Evolutionary conservation across 2,797 vertebrate species (phyloP).

Genomic region (Odontamblyopus lacepedii): DNA sequence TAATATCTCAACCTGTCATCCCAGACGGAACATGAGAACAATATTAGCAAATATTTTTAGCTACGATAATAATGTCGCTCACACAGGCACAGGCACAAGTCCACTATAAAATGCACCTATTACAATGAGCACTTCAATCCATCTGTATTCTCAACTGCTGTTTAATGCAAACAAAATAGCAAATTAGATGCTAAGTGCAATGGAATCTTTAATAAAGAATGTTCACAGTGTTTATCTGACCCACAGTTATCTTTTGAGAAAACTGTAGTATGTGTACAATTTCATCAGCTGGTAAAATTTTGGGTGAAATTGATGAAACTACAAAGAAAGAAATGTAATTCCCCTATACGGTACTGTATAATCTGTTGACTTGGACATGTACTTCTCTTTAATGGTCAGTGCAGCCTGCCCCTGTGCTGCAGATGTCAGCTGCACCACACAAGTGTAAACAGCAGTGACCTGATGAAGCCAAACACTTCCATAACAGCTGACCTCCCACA

Average conservation of each 20-base stretch:
- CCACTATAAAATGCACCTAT: not conserved
- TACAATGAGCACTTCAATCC: no score
- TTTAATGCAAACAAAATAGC: not conserved
- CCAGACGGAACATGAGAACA: not conserved
- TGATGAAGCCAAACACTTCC: slow-evolving; percentile 32
- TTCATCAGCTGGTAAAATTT: no score
- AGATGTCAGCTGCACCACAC: slow-evolving; percentile 36
- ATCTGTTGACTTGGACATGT: slow-evolving; percentile 23
- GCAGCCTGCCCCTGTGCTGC: slow-evolving; percentile 34
- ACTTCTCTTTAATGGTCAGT: slow-evolving; percentile 16
- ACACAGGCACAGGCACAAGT: not conserved
- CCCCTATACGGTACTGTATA: not conserved
- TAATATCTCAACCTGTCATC: slow-evolving; percentile 5
- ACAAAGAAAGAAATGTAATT: no score
- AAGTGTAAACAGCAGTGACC: slow-evolving; percentile 30
- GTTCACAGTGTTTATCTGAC: not conserved
- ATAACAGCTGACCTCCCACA: slow-evolving; percentile 33
- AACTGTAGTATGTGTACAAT: no score
- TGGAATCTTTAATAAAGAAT: not conserved
- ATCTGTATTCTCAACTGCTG: not conserved
- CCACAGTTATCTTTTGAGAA: not conserved
- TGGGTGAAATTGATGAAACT: no score
- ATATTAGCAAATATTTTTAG: slow-evolving; percentile 10
- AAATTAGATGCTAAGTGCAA: not conserved
- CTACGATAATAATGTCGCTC: not conserved